Evolutionary conservation across 2,113 vertebrate species (phyloP), one percentile per base, ranked within the genome.

Genomic region (Geococcyx californianus): DNA sequence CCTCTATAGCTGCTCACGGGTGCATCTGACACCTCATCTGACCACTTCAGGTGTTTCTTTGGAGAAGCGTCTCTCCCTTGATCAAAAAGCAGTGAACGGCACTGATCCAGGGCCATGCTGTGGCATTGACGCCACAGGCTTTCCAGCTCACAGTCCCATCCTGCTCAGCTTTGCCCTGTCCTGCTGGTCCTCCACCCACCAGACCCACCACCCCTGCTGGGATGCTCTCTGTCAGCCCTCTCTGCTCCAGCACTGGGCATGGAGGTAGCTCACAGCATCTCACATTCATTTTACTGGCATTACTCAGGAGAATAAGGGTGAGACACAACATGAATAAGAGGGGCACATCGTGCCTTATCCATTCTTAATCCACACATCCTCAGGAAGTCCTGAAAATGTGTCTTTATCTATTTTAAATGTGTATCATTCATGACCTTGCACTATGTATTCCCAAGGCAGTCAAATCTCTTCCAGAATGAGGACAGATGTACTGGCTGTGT

Each of bases 201-300:
- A 4, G 7, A 9, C 63, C 20, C 34, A 29, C 7, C 31, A 12
- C 7, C 33, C 16, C 8, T 28, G 54, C 21, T 1, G 4, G 42
- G 54, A 68, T 58, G 29, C 44, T 74, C 29, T 21, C 25, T 64
- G 45, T n/a, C 68, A 28, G n/a, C 36, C 44, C n/a, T 33, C 45
- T 33, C 42, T 1, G 3, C 42, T 51, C 33, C 55, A 36, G 66
- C 5, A 0, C 23, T 11, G 66, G 34, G 14, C n/a, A 2, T 2
- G 25, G 36, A 40, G 42, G 54, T 49, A 73, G 60, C 72, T 78
- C 20, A 7, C 54, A 45, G 2, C n/a, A 1, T 45, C 45, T 54
- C 58, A 25, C 28, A 10, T 33, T 20, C 10, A 11, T 47, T 69
- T 75, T 49, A 15, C 36, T 56, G 52, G 26, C 8, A 3, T 77